These are phyloP conservation scores for Cybosia mesomella DNA, from an alignment of 2,888 invertebrate genomes.

Conservation along the genomic window DNA sequence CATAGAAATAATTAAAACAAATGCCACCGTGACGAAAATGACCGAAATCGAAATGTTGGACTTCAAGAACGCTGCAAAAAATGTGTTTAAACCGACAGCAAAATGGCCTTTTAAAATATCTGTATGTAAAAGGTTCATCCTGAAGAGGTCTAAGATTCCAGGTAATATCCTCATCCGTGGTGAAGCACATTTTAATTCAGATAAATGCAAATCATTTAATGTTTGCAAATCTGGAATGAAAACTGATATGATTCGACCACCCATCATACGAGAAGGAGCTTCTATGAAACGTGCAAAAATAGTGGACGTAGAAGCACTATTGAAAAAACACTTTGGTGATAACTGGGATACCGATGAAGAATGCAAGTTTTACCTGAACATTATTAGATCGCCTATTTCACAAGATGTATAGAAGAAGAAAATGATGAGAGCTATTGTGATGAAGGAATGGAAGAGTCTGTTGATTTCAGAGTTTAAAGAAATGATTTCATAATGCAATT, in stretches of 20 bases:
- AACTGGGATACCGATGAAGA: constrained; percentile 18
- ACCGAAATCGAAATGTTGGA: constrained; percentile 24
- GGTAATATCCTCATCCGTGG: constrained; percentile 26
- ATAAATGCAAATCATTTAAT: constrained; percentile 22
- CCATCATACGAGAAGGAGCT: constrained; percentile 12
- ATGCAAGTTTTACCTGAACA: too few relatives aligned
- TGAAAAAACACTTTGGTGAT: constrained; percentile 25
- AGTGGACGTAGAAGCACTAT: constrained; percentile 19
- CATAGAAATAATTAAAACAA: constrained; percentile 5
- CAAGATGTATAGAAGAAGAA: too few relatives aligned
- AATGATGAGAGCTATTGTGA: too few relatives aligned
- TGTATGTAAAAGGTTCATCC: constrained; percentile 8
- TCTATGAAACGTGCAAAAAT: constrained; percentile 20
- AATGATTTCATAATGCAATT: too few relatives aligned
- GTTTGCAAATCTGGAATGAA: constrained; percentile 23
- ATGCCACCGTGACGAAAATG: constrained; percentile 19
- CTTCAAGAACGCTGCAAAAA: constrained; percentile 21
- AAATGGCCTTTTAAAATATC: constrained; percentile 26
- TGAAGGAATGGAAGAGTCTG: too few relatives aligned
- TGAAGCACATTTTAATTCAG: constrained; percentile 25
- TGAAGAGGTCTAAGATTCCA: constrained; percentile 2
- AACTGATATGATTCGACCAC: constrained; percentile 22
- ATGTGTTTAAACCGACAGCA: constrained; percentile 24
- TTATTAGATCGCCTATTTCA: too few relatives aligned
- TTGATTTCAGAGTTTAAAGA: too few relatives aligned